Percentiles rank a stretch among this genome's conserved stretches.
phyloP scores from a whole-genome alignment of 2,888 invertebrate species.

The Syrphus vitripennis region DNA sequence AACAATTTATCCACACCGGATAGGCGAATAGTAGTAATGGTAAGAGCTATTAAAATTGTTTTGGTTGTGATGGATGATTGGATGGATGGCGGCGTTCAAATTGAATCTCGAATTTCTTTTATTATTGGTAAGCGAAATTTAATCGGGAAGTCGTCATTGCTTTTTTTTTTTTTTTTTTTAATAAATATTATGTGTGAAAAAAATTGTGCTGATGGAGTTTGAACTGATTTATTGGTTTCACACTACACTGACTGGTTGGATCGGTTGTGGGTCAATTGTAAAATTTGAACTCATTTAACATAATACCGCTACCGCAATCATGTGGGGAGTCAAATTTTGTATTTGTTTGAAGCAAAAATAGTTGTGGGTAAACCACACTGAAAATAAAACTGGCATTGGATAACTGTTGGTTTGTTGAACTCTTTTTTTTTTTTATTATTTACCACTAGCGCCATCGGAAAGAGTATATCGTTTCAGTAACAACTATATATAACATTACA shows the following conservation, averaged over 20 bases:
- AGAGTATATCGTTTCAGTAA: background rate
- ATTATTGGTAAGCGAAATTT: constrained; percentile 51
- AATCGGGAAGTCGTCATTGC: constrained; percentile 31
- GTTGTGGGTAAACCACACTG: background rate
- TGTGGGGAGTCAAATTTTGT: background rate
- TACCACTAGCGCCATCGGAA: background rate
- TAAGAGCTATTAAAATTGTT: constrained; percentile 29
- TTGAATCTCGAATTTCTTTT: constrained; percentile 5
- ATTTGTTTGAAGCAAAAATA: background rate
- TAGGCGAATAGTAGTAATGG: no score
- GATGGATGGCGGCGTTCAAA: background rate
- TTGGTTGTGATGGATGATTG: background rate
- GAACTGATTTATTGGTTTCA: constrained; percentile 38
- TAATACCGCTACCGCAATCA: background rate
- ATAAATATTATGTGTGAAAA: background rate
- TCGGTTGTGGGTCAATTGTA: constrained; percentile 1
- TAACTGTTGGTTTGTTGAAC: background rate
- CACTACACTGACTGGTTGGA: background rate
- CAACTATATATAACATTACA: no score
- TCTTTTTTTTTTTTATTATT: background rate
- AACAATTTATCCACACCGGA: constrained; percentile 23
- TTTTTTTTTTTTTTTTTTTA: background rate
- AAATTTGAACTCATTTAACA: background rate
- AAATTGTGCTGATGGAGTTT: constrained; percentile 26
- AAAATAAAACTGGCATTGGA: background rate